Base-by-base conservation (phyloP, 2,797 vertebrate genomes). In the Catharus ustulatus region DNA sequence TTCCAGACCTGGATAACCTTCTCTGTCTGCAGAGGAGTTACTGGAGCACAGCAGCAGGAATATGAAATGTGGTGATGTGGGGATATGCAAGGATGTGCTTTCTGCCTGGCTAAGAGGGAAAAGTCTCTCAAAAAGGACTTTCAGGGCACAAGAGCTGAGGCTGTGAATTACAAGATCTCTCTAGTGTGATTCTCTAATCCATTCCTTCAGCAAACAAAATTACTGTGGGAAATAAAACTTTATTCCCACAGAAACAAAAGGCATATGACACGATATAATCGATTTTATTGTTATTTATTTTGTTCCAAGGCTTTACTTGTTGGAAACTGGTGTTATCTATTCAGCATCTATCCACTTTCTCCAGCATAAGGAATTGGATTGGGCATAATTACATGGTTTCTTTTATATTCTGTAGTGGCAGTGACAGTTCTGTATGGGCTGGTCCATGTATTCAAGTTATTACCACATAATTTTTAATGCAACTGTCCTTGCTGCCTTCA, bases 1-100 rank as follows among this genome's bases (percentile, higher is more conserved):
- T 88, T 73, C 14, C 77, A 90, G 83, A 91, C 71, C 76, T n/a
- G n/a, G 90, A 32, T 84, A 85, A 96, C 80, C 85, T 91, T 61
- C 61, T 38, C 30, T 93, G 67, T 49, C 88, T 71, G 51, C 74
- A 58, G 63, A 88, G 77, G 26, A 67, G 51, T 71, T 63, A 3
- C 4, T 73, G 63, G 61, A 62, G 34, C 62, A 27, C 11, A 67
- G 62, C 73, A 84, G 71, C 43, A 69, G 46, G 83, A 66, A 91
- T 84, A 38, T 46, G 84, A 88, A 82, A 64, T 76, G 9, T 26
- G 67, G 29, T 51, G 67, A 69, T 84, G 36, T 61, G 59, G 59
- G 58, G 72, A 49, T 30, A 32, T 20, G 48, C 54, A 92, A 51
- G 30, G 38, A 45, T 73, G 51, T 38, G 11, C 6, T 81, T 64